phyloP scores from a whole-genome alignment of 1,140 invertebrate genomes.

The Drosophila chauvacae region DNA sequence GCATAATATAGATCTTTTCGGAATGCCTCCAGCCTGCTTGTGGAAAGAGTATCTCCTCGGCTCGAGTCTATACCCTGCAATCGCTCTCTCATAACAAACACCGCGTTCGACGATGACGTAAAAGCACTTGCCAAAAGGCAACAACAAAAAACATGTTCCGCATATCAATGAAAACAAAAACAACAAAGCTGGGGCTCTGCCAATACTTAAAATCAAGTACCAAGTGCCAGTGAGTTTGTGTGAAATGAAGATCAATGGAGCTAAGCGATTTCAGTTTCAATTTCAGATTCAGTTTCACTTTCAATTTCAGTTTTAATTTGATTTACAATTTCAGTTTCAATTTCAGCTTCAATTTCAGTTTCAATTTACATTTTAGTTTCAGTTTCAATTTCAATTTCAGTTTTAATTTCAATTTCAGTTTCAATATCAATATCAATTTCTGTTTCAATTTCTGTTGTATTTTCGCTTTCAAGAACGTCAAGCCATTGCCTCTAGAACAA shows the following conservation, averaged over 20 bases:
- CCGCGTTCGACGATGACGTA: constrained; percentile 68
- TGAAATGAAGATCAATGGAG: constrained; percentile 9
- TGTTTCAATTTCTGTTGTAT: constrained; percentile 2
- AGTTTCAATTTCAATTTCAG: not conserved
- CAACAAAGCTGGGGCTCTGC: constrained; percentile 11
- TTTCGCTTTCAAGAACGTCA: constrained; percentile 42
- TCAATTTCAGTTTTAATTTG: not conserved
- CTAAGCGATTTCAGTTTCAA: constrained; percentile 35
- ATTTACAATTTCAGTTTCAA: not conserved
- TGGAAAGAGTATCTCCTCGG: not conserved
- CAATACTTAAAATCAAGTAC: constrained; percentile 40
- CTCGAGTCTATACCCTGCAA: constrained; percentile 41
- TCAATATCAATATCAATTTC: constrained; percentile 8
- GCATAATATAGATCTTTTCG: not conserved
- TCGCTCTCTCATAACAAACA: constrained; percentile 52
- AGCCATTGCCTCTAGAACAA: not conserved
- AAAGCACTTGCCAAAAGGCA: constrained; percentile 55
- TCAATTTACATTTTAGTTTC: not conserved
- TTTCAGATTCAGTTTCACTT: not conserved
- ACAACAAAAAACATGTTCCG: constrained; percentile 74
- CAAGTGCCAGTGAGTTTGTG: not conserved
- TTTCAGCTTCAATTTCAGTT: not conserved
- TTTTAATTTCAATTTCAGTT: constrained; percentile 5
- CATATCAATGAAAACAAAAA: constrained; percentile 71
- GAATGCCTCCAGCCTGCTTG: not conserved